These are phyloP conservation scores for Macrosteles quadrilineatus DNA, from an alignment of 1,140 invertebrate genomes.

Conservation along the genomic window DNA sequence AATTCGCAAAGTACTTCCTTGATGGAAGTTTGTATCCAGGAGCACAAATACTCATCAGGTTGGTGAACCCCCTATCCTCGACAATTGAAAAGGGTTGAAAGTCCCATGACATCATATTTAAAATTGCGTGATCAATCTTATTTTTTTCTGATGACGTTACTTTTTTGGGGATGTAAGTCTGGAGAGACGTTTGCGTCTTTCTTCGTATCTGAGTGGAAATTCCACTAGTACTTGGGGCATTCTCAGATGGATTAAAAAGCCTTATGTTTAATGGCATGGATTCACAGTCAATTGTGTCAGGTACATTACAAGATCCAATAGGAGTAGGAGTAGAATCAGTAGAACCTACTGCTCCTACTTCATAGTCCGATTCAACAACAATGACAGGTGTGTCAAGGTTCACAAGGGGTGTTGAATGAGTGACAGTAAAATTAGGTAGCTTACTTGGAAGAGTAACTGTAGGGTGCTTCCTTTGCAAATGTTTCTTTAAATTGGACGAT, in stretches of 20 bases:
- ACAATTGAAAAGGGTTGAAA: slow-evolving; percentile 1
- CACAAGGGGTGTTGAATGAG: no score
- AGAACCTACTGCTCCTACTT: background rate
- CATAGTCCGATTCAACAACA: background rate
- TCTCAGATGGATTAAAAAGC: no score
- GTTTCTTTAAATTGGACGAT: background rate
- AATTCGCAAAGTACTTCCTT: slow-evolving; percentile 3
- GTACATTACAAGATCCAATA: background rate
- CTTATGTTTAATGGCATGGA: no score
- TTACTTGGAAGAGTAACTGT: background rate
- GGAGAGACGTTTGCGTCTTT: background rate
- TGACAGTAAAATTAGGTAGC: no score
- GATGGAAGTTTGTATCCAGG: background rate
- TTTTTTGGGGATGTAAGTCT: background rate
- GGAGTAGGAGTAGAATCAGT: background rate
- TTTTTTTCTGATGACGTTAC: background rate
- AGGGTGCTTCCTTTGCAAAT: background rate
- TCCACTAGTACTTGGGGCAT: background rate
- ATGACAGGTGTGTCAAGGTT: no score
- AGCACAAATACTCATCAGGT: background rate
- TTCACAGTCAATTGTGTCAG: background rate
- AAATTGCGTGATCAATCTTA: background rate
- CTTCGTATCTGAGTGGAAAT: background rate
- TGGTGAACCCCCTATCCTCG: background rate
- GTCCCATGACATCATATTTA: background rate